Conservation (phyloP, 1,140 invertebrate species). For the Eueides isabella region DNA sequence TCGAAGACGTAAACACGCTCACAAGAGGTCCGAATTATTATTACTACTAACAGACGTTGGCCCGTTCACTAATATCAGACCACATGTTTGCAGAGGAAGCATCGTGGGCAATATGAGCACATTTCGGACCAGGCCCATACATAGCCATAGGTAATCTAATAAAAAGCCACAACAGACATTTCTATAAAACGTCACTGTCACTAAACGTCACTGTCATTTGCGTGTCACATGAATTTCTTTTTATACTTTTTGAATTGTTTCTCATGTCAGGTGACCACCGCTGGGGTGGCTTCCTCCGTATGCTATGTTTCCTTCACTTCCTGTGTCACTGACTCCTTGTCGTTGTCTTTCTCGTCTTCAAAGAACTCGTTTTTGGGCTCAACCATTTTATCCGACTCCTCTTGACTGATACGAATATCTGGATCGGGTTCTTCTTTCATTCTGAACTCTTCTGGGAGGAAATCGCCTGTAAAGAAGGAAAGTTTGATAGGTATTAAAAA, state of each 20-base stretch:
- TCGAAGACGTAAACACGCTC: too few species aligned
- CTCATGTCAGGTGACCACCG: constrained; percentile 57
- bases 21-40: too few species aligned
- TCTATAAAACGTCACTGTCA: not conserved
- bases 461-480: constrained; percentile 77
- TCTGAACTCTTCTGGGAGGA: constrained; percentile 86
- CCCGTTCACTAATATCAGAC: too few species aligned
- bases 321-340: constrained; percentile 78
- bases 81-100: too few species aligned
- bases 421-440: constrained; percentile 91
- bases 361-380: constrained; percentile 97
- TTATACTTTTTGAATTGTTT: constrained; percentile 45
- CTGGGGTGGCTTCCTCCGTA: constrained; percentile 49
- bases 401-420: constrained; percentile 90
- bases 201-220: constrained; percentile 13
- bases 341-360: constrained; percentile 93
- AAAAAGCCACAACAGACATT: not conserved
- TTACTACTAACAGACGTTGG: too few species aligned
- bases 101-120: too few species aligned
- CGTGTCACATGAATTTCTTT: constrained; percentile 43
- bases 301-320: constrained; percentile 72
- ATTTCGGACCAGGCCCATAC: too few species aligned
- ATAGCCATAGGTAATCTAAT: too few species aligned
- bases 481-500: too few species aligned
- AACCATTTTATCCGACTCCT: constrained; percentile 92